Evolutionary conservation across 2,113 vertebrate genomes (phyloP), one percentile per base, ranked within the genome.

Genomic region (Neodon shergylaensis): DNA sequence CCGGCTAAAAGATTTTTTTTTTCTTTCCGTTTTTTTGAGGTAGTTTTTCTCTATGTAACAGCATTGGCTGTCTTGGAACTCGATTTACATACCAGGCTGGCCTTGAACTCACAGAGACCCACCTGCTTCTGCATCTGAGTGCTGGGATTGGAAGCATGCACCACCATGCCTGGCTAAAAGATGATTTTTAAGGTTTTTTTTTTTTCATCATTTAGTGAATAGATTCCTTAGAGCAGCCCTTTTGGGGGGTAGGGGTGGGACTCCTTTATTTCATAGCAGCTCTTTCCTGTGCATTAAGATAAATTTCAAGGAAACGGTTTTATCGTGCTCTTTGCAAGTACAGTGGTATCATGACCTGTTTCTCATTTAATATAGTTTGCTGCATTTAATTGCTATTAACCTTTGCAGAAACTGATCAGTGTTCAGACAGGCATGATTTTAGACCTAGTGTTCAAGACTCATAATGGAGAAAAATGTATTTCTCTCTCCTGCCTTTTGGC

Each of bases 301-400:
- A 96, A 96, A 96, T 94, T 97, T 96, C 97, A 98, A 98, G 97
- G 98, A 97, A 98, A 98, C 98, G 96, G 97, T 98, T 98, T 98
- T 97, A 96, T 94, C n/a, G 90, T 98, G 98, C 98, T 99, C 98
- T 99, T 99, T 99, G 98, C 98, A 98, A 97, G 97, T 98, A 98
- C 98, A 98, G 97, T 91, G 77, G 98, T 99, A 99, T 98, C 98
- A 98, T 98, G 99, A 99, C 99, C 98, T 98, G 97, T 98, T 99
- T 98, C 98, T 98, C 98, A 98, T 98, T 98, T 98, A 98, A 97
- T 98, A 98, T 98, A 99, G 98, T 99, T 99, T 99, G 99, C 98
- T 98, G 98, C 98, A 98, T 99, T 99, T 99, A 99, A 99, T 99
- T 99, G 98, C 98, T 98, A 99, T 99, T 99, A 99, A 99, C 99